These are phyloP conservation scores for Philotrypesis tridentata DNA, from an alignment of 1,140 invertebrate species.

Conservation along the genomic window DNA sequence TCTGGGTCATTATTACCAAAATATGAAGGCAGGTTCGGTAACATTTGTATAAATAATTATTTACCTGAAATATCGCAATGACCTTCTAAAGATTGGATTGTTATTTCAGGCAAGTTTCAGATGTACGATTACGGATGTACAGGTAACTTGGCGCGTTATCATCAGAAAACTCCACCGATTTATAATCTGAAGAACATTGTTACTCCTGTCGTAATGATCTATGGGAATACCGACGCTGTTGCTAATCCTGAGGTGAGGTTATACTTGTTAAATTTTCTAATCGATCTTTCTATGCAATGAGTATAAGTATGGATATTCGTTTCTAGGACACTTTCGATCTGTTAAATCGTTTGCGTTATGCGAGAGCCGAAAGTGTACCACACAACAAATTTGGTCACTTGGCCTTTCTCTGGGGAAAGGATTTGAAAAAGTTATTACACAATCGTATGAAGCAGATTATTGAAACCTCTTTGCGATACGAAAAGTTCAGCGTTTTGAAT, in stretches of 20 bases:
- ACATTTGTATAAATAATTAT: neutral
- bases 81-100: neutral
- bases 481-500: too few species aligned
- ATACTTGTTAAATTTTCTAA: neutral
- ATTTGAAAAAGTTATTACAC: conserved; percentile 76
- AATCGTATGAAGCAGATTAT: conserved; percentile 58
- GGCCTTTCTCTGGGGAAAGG: conserved; percentile 79
- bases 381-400: conserved; percentile 76
- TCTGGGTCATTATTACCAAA: conserved; percentile 83
- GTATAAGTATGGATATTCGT: too few species aligned
- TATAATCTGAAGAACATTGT: conserved; percentile 76
- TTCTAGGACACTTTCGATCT: conserved; percentile 62
- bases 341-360: conserved; percentile 69
- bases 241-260: conserved; percentile 61
- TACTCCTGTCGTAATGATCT: conserved; percentile 76
- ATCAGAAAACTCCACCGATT: conserved; percentile 71
- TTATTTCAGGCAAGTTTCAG: conserved; percentile 45
- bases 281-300: too few species aligned
- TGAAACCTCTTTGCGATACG: neutral
- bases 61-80: neutral
- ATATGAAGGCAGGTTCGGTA: conserved; percentile 74
- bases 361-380: conserved; percentile 72
- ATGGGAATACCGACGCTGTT: conserved; percentile 76
- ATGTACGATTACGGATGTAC: conserved; percentile 71
- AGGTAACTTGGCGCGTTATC: conserved; percentile 74